These are phyloP conservation scores for Phrynocephalus versicolor DNA, from an alignment of 2,113 vertebrate genomes.

Conservation along the genomic window DNA sequence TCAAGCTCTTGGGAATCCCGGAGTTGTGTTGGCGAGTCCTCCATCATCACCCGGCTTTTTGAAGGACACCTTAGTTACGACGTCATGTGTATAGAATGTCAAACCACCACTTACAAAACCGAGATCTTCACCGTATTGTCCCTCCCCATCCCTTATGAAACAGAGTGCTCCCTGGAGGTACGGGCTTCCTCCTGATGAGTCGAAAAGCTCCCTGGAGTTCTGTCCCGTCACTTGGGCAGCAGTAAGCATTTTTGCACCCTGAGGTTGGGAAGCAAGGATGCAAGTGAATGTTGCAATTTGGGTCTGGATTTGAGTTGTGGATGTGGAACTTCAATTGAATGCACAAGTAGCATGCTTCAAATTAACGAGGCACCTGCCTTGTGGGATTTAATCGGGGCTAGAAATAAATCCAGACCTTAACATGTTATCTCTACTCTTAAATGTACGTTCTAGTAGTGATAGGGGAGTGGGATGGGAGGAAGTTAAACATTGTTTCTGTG, in stretches of 20 bases:
- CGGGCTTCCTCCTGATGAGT: accelerated
- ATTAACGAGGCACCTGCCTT: no score
- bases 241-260: neutral
- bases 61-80: constrained; percentile 81
- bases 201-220: neutral
- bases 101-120: constrained; percentile 65
- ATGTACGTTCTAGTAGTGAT: no score
- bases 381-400: no score
- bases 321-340: no score
- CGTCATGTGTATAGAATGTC: constrained; percentile 78
- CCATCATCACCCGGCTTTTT: constrained; percentile 81
- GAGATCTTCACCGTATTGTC: constrained; percentile 85
- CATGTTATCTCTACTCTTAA: no score
- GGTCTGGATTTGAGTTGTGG: no score
- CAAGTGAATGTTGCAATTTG: neutral
- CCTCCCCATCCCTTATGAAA: constrained; percentile 78
- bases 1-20: neutral
- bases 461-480: no score
- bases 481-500: no score
- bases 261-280: no score
- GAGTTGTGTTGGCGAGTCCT: constrained; percentile 56
- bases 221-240: no score
- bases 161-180: constrained; percentile 83
- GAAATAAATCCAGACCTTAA: no score
- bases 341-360: no score